Evolutionary conservation across 2,797 vertebrate genomes (phyloP).

Genomic region (Synanceia verrucosa): DNA sequence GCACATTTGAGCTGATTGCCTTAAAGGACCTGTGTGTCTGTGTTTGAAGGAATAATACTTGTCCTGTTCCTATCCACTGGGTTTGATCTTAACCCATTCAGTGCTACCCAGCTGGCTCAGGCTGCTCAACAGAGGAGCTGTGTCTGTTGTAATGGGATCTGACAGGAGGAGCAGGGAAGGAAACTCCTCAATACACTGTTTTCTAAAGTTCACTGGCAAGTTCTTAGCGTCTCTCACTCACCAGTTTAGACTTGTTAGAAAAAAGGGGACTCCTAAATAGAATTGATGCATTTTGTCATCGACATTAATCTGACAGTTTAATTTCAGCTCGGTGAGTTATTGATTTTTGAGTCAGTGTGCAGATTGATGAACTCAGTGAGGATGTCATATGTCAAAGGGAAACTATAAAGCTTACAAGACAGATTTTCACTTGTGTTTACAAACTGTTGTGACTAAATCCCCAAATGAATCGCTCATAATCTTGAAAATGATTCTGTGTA

Average conservation of each 20-base stretch:
- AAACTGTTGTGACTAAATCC: neutral
- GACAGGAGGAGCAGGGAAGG: neutral
- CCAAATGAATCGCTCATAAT: too few species aligned
- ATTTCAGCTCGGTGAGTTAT: neutral
- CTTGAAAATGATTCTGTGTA: too few species aligned
- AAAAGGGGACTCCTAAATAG: neutral
- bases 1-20: constrained; percentile 17
- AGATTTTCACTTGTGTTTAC: neutral
- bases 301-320: neutral
- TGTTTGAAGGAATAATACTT: constrained; percentile 31
- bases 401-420: neutral
- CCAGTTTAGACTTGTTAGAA: neutral
- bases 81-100: constrained; percentile 29
- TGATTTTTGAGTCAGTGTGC: neutral
- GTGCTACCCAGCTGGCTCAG: constrained; percentile 41
- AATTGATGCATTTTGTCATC: neutral
- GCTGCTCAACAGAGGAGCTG: constrained; percentile 37
- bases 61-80: constrained; percentile 26
- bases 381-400: neutral
- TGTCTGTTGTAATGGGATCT: constrained; percentile 44
- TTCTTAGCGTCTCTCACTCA: neutral
- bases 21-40: constrained; percentile 31
- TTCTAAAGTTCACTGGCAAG: neutral
- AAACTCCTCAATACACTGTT: neutral
- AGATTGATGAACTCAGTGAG: neutral